These are phyloP conservation scores for Amazona guildingii DNA, from an alignment of 2,113 vertebrate genomes.

Conservation along the genomic window DNA sequence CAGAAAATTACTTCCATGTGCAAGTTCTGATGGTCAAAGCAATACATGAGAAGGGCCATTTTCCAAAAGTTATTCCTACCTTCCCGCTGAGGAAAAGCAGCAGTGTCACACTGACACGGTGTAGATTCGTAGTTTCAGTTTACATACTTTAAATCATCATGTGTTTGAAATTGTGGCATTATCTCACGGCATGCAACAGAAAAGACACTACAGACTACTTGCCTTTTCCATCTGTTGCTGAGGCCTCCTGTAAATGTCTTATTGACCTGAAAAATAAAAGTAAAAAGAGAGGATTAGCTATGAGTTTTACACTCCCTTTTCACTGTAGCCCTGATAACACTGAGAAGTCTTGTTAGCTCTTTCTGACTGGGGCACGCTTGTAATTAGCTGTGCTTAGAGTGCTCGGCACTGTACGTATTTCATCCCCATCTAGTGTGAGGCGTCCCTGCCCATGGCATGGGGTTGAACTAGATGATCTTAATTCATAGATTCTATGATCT, in stretches of 20 bases:
- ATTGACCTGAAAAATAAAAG: slow-evolving; percentile 81
- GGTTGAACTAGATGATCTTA: neutral
- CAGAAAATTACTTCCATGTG: neutral
- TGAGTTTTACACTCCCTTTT: neutral
- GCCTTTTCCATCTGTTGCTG: slow-evolving; percentile 89
- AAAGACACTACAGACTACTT: slow-evolving; percentile 23
- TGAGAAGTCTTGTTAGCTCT: neutral
- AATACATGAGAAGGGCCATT: neutral
- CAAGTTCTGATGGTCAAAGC: neutral
- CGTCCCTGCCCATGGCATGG: neutral
- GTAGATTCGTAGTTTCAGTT: neutral
- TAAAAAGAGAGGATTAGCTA: neutral
- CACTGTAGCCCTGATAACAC: neutral
- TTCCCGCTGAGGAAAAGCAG: neutral
- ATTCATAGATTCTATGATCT: neutral
- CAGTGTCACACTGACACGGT: neutral
- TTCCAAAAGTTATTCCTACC: neutral
- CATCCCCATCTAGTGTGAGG: neutral
- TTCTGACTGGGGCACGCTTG: neutral
- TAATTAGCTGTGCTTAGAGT: neutral
- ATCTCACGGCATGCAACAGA: neutral
- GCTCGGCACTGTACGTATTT: neutral
- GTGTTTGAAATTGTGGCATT: neutral
- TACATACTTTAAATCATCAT: neutral
- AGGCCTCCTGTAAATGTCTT: slow-evolving; percentile 88